Percentiles rank a stretch among this genome's conserved stretches.
These are phyloP conservation scores for Casuarius casuarius DNA, from an alignment of 2,113 vertebrate genomes.

Conservation along the genomic window DNA sequence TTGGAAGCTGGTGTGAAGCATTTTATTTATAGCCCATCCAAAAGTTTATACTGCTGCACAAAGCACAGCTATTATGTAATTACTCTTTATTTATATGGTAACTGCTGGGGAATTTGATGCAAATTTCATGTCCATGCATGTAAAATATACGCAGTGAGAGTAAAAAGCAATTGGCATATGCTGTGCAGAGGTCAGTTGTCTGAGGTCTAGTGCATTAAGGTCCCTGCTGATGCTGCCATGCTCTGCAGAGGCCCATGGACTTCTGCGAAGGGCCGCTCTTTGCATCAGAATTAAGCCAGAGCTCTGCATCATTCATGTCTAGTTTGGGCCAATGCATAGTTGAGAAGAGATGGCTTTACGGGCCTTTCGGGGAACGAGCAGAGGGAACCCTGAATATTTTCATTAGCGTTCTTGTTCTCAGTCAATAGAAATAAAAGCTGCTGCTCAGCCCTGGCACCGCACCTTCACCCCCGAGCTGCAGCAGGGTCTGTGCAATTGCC, in stretches of 20 bases:
- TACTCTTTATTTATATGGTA: conserved; percentile 55
- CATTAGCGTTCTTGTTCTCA: background rate
- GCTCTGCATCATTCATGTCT: background rate
- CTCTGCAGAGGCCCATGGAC: background rate
- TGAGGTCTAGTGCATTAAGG: background rate
- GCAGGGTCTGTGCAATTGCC: background rate
- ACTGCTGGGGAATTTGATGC: background rate
- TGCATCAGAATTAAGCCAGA: background rate
- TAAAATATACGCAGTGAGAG: background rate
- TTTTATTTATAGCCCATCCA: background rate
- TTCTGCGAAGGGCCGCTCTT: background rate
- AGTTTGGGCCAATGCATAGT: background rate
- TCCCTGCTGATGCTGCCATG: background rate
- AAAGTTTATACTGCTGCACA: background rate
- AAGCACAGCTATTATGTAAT: background rate
- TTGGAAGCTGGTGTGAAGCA: conserved; percentile 34
- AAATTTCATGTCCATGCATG: background rate
- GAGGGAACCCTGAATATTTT: background rate
- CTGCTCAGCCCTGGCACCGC: background rate
- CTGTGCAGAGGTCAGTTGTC: conserved; percentile 15
- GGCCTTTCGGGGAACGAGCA: background rate
- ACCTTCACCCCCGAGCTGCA: background rate
- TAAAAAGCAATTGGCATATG: background rate
- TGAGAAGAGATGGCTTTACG: background rate
- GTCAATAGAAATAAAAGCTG: background rate